Base-by-base conservation (phyloP, 1,140 invertebrate species). In the Alviniconcha marisindica region DNA sequence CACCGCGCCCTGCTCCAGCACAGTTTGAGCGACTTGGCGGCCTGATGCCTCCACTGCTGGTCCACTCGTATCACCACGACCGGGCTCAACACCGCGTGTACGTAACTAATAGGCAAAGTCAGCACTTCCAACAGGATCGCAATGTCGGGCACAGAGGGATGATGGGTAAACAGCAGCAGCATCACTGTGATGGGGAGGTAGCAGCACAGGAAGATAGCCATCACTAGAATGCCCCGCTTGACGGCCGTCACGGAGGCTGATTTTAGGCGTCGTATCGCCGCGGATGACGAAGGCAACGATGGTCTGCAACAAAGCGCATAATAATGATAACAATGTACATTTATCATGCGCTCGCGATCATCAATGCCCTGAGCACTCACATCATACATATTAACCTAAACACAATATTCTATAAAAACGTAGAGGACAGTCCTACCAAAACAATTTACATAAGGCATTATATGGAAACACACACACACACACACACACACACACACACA, bases 71-170 rank as follows among this genome's bases (percentile, higher is more conserved):
- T 48, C 7, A 24, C 24, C 0, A 76, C 14, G 42, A 76, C 21
- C 7, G 73, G 73, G 28, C 44, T 54, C 42, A 76, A 18, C 40
- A 76, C n/a, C 3, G 73, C 73, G 73, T 76, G 73, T 54, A 76
- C 40, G 73, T 76, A 76, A 48, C 42, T 51, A 48, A 76, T 76
- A 21, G 73, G 42, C 31, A 76, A 42, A 76, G 73, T 76, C 73
- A 76, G n/a, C n/a, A 40, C 73, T 33, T 76, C 73, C 42, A 76
- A 21, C 73, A 76, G 40, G 7, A 76, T n/a, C 42, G 31, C 14
- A 76, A 42, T 76, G 48, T 76, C 73, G 73, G 48, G 31, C 42
- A 51, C 73, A 10, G 44, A n/a, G 28, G 48, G 24, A 28, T 76
- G 24, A 5, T 51, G 40, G 40, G 73, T 31, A 10, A 76, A 24